Conservation (phyloP, 2,888 invertebrate species). For the Lycophotia porphyrea region DNA sequence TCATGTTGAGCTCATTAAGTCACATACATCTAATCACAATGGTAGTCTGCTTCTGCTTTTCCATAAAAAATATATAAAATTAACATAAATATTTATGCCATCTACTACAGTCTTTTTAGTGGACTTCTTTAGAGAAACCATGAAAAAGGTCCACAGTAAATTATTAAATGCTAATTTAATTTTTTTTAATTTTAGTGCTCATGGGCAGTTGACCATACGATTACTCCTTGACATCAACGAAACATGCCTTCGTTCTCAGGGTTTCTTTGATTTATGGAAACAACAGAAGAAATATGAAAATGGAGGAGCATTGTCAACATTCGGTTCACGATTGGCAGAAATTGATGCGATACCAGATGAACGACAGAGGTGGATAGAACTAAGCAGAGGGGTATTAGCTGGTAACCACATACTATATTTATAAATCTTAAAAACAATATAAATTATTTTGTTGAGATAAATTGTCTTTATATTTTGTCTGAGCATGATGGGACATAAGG, state of each 20-base stretch:
- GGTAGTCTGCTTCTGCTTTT: neutral
- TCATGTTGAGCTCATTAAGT: conserved; percentile 5
- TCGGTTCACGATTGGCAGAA: conserved; percentile 92
- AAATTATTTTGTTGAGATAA: neutral
- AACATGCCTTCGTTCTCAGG: conserved; percentile 96
- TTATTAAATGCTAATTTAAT: conserved; percentile 17
- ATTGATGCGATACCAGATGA: conserved; percentile 92
- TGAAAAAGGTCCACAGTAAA: neutral
- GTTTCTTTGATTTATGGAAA: conserved; percentile 97
- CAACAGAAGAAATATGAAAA: conserved; percentile 97
- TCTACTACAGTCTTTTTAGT: neutral
- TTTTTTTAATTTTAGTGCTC: conserved; percentile 86
- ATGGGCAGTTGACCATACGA: conserved; percentile 96
- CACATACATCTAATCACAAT: neutral
- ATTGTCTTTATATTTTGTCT: conserved; percentile 4
- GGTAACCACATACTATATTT: conserved; percentile 76
- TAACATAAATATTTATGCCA: neutral
- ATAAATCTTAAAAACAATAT: neutral
- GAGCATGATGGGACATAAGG: neutral
- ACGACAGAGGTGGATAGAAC: conserved; percentile 91
- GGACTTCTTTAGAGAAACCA: neutral
- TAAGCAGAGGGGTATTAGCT: conserved; percentile 92
- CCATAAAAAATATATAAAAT: neutral
- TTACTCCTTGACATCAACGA: conserved; percentile 97
- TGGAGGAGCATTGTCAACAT: conserved; percentile 93